Percentiles rank a stretch among this genome's conserved stretches.
Evolutionary conservation across 2,797 vertebrate genomes (phyloP).

Genomic region (Helicolenus hilgendorfi): DNA sequence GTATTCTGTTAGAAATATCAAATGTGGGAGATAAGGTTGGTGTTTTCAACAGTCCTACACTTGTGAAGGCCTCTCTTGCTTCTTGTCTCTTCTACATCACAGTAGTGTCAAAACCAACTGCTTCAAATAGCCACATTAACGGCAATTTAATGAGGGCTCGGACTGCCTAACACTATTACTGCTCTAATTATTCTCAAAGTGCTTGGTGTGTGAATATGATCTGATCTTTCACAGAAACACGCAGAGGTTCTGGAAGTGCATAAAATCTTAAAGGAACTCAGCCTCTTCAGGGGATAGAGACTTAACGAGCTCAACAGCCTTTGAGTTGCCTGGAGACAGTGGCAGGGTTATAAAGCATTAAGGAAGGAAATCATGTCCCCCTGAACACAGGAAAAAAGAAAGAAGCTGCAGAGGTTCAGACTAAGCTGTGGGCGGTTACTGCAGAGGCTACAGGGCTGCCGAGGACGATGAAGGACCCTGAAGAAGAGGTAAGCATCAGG

Average conservation of each 20-base stretch:
- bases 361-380: constrained; percentile 81
- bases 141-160: constrained; percentile 71
- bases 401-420: constrained; percentile 61
- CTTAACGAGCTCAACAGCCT: constrained; percentile 87
- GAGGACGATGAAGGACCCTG: constrained; percentile 42
- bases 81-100: constrained; percentile 46
- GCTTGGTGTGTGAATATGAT: constrained; percentile 65
- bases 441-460: constrained; percentile 26
- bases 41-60: background rate
- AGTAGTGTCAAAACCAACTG: constrained; percentile 45
- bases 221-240: constrained; percentile 72
- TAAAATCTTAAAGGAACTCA: constrained; percentile 79
- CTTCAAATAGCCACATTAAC: constrained; percentile 71
- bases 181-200: constrained; percentile 79
- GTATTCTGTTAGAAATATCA: background rate
- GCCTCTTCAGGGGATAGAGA: constrained; percentile 81
- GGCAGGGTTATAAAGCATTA: constrained; percentile 84
- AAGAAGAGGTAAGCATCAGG: constrained; percentile 46
- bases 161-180: constrained; percentile 69
- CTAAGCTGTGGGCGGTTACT: constrained; percentile 66
- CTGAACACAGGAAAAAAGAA: constrained; percentile 57
- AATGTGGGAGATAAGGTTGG: background rate
- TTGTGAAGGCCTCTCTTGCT: background rate
- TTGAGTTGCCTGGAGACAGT: constrained; percentile 87
- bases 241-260: constrained; percentile 69